Conservation (phyloP, 2,113 vertebrate genomes). For the Galeopterus variegatus region DNA sequence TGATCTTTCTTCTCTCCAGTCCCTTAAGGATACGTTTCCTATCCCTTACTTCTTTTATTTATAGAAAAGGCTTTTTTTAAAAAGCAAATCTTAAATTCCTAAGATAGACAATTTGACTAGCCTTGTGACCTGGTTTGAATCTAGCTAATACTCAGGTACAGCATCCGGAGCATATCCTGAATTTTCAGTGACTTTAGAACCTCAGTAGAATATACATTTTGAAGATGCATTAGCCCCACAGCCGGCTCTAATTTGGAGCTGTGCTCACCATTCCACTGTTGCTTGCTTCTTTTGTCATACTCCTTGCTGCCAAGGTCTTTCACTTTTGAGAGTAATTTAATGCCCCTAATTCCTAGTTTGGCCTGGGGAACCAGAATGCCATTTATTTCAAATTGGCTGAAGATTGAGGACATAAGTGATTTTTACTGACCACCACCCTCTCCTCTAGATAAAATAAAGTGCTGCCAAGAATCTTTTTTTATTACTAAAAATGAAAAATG, state of each 20-base stretch:
- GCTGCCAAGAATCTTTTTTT: neutral
- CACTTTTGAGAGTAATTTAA: neutral
- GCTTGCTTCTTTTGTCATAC: neutral
- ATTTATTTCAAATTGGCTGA: neutral
- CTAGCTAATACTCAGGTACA: neutral
- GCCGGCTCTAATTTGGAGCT: neutral
- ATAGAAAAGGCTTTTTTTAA: neutral
- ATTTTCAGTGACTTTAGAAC: neutral
- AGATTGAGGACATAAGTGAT: neutral
- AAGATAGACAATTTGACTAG: neutral
- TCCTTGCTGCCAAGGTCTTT: neutral
- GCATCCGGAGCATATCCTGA: neutral
- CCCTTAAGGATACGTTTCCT: neutral
- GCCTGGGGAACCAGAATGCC: neutral
- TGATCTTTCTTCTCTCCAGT: neutral
- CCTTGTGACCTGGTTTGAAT: neutral
- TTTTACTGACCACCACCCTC: neutral
- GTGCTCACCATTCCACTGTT: rapidly evolving
- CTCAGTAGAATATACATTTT: neutral
- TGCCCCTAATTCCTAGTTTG: neutral
- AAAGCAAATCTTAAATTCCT: neutral
- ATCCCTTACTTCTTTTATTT: neutral
- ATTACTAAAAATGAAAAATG: neutral
- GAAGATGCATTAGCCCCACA: neutral
- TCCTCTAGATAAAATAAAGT: neutral